These are phyloP conservation scores for Bungarus multicinctus DNA, from an alignment of 2,113 vertebrate species.

Conservation along the genomic window DNA sequence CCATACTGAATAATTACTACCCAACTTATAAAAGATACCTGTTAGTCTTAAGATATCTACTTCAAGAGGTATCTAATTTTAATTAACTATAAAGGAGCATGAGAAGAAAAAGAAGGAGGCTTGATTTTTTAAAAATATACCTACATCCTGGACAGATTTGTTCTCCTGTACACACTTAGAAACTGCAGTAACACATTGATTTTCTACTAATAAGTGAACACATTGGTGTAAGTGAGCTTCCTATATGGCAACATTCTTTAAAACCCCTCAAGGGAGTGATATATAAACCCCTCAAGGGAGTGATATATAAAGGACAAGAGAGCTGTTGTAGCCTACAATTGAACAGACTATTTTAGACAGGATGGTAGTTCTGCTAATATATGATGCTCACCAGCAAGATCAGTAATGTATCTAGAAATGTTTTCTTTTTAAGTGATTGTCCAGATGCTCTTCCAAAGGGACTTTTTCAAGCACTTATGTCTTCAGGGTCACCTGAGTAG, in stretches of 20 bases:
- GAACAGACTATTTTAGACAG: background rate
- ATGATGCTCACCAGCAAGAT: background rate
- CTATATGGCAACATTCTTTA: background rate
- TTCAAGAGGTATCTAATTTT: background rate
- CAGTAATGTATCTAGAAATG: background rate
- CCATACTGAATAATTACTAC: background rate
- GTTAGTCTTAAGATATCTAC: background rate
- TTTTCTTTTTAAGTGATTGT: background rate
- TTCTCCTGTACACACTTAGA: background rate
- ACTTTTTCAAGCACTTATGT: background rate
- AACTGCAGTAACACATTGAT: background rate
- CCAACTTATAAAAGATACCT: background rate
- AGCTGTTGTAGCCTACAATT: background rate
- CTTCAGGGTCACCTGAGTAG: too few relatives aligned
- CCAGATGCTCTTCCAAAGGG: background rate
- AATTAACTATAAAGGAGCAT: background rate
- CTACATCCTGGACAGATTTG: background rate
- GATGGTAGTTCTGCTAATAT: background rate
- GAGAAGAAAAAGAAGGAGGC: background rate
- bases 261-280: background rate
- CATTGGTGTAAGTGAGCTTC: background rate
- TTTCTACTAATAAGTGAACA: background rate
- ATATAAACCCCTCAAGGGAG: background rate
- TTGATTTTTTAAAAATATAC: background rate
- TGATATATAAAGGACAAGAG: background rate